These are phyloP conservation scores for Lycia hirtaria DNA, from an alignment of 2,888 invertebrate genomes.

Conservation along the genomic window DNA sequence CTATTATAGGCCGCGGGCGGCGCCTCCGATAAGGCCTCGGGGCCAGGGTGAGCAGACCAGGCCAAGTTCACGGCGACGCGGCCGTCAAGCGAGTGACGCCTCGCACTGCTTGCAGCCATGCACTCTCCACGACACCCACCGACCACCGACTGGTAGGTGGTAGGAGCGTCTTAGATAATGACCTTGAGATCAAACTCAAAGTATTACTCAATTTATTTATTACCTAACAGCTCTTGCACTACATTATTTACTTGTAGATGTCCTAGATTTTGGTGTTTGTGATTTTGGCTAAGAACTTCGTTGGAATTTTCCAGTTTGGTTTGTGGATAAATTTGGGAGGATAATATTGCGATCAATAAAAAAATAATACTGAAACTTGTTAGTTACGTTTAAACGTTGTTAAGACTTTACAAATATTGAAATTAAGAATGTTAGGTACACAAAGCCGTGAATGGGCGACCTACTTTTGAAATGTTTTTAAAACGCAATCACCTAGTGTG, in stretches of 20 bases:
- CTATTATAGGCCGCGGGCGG: constrained; percentile 84
- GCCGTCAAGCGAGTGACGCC: constrained; percentile 70
- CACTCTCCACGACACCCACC: constrained; percentile 43
- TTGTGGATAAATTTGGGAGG: constrained; percentile 2
- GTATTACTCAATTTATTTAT: constrained; percentile 37
- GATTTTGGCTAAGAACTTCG: constrained; percentile 5
- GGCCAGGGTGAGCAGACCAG: constrained; percentile 78
- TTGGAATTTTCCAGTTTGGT: constrained; percentile 16
- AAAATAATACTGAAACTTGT: too few relatives aligned
- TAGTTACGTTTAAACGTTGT: too few relatives aligned
- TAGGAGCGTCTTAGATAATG: constrained; percentile 64
- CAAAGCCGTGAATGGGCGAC: not conserved
- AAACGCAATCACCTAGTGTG: too few relatives aligned
- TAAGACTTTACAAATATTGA: not conserved
- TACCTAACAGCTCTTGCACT: constrained; percentile 38
- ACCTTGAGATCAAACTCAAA: constrained; percentile 58
- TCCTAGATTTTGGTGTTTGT: too few relatives aligned
- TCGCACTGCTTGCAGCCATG: constrained; percentile 36
- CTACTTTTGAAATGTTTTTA: not conserved
- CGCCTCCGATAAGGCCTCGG: constrained; percentile 79
- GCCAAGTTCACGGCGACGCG: constrained; percentile 83
- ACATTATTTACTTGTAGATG: constrained; percentile 30
- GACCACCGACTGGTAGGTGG: too few relatives aligned
- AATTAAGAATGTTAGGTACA: not conserved
- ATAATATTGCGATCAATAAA: constrained; percentile 2